A percentile compares a stretch with the other conserved stretches of the same genome.
phyloP scores from a whole-genome alignment of 2,797 vertebrate species.

The Muraenolepis orangiensis region DNA sequence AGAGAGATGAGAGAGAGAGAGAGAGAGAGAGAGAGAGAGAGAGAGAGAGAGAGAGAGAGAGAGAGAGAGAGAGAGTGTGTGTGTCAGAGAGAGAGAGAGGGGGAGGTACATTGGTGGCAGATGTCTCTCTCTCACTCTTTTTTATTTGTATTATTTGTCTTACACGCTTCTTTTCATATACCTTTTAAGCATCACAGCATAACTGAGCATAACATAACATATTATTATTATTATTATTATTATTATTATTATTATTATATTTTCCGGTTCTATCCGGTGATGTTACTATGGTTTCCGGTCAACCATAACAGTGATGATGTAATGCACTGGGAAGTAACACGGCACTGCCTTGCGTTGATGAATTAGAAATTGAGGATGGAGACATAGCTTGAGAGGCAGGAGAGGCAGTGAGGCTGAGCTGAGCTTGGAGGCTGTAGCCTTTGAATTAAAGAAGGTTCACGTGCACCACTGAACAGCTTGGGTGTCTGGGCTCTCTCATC shows the following conservation, averaged over 20 bases:
- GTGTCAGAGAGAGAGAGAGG: too few relatives aligned
- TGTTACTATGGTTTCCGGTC: neutral
- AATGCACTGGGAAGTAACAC: neutral
- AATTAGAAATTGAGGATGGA: neutral
- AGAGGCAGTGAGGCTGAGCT: neutral
- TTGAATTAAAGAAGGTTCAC: neutral
- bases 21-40: too few relatives aligned
- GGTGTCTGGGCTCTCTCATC: neutral
- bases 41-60: too few relatives aligned
- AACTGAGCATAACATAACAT: neutral
- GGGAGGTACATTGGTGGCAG: neutral
- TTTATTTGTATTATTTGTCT: neutral
- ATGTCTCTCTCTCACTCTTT: neutral
- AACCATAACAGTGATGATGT: neutral
- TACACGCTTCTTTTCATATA: neutral
- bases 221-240: too few relatives aligned
- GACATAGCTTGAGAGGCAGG: neutral
- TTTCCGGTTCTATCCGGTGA: neutral
- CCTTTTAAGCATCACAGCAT: neutral
- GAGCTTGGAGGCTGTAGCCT: neutral
- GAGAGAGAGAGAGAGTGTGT: too few relatives aligned
- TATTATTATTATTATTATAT: too few relatives aligned
- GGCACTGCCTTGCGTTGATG: neutral
- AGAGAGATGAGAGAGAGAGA: conserved; percentile 17
- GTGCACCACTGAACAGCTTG: neutral